Evolutionary conservation across 92 coral and sea anemone genomes (phyloP).

Genomic region (Epizoanthus ramosus): DNA sequence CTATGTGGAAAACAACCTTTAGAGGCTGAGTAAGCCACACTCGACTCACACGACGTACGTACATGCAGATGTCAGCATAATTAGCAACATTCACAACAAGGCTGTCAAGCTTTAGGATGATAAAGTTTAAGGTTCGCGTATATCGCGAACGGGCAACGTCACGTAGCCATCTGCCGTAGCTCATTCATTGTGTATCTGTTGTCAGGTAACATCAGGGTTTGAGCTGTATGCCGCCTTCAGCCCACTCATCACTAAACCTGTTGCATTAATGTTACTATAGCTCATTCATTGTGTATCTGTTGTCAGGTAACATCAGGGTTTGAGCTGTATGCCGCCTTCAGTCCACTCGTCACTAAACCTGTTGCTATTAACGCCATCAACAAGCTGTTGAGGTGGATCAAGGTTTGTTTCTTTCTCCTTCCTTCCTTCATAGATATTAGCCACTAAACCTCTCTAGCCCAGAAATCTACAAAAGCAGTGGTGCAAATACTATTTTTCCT

Average conservation of each 20-base stretch:
- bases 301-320: slow-evolving; percentile 95
- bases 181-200: background rate
- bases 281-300: background rate
- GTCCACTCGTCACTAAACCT: slow-evolving; percentile 94
- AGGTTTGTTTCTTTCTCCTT: slow-evolving; percentile 59
- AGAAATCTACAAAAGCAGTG: no score
- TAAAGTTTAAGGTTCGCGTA: background rate
- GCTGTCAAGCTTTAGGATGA: background rate
- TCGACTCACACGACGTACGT: no score
- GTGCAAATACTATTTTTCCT: no score
- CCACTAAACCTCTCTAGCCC: background rate
- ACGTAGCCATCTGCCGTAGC: no score
- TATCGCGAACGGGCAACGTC: no score
- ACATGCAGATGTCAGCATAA: no score
- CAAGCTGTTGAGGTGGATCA: slow-evolving; percentile 95
- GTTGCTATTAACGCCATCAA: slow-evolving; percentile 94
- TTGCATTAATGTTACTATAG: slow-evolving; percentile 43
- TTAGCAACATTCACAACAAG: background rate
- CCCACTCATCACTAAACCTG: slow-evolving; percentile 91
- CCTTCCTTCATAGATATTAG: no score
- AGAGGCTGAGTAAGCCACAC: no score
- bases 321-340: slow-evolving; percentile 97
- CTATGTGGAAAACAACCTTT: no score
- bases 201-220: slow-evolving; percentile 96
- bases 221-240: slow-evolving; percentile 98